phyloP scores from a whole-genome alignment of 2,113 vertebrate species.

The Caretta caretta region DNA sequence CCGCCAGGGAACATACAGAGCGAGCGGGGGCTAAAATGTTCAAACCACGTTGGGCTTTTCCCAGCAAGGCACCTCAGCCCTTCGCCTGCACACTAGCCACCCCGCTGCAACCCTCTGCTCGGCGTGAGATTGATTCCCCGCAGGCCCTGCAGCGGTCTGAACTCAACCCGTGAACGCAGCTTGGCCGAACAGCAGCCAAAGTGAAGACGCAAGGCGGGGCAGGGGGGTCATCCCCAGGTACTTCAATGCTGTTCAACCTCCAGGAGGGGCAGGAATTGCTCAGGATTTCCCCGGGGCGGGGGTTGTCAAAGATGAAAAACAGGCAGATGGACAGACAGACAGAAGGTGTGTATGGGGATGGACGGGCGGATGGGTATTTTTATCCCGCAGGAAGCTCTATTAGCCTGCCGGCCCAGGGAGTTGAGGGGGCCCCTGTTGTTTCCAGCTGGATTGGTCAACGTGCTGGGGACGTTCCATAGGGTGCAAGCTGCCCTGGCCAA shows the following conservation, averaged over 20 bases:
- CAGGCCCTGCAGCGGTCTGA: neutral
- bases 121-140: no score
- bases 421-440: no score
- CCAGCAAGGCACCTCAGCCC: neutral
- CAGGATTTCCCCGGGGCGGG: neutral
- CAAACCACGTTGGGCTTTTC: constrained; percentile 6
- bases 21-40: constrained; percentile 3
- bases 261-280: neutral
- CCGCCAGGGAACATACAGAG: neutral
- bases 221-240: neutral
- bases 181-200: neutral
- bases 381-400: neutral
- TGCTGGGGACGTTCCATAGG: neutral
- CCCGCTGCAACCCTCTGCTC: neutral
- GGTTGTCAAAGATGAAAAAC: neutral
- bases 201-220: no score
- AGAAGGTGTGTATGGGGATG: neutral
- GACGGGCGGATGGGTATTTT: neutral
- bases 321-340: neutral
- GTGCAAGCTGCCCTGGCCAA: neutral
- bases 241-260: neutral
- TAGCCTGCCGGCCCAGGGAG: neutral
- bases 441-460: no score
- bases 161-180: no score
- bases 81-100: neutral